Conservation (phyloP, 2,888 invertebrate species). For the Autographa gamma region DNA sequence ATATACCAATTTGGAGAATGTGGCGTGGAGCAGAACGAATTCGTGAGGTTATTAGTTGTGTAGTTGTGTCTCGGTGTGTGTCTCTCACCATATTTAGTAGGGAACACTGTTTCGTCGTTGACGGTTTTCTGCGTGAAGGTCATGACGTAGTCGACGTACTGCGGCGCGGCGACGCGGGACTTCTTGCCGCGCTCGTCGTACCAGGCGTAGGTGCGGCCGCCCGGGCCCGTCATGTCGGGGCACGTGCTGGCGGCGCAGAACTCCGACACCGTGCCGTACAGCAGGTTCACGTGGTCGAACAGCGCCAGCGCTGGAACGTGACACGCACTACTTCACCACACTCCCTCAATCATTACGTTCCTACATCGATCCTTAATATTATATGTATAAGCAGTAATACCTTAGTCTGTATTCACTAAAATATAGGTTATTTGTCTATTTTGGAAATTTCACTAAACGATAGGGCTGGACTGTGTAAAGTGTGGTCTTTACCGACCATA, state of each 20-base stretch:
- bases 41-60: too few species aligned
- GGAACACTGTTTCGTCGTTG: slow-evolving; percentile 98
- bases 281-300: slow-evolving; percentile 99
- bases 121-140: slow-evolving; percentile 99
- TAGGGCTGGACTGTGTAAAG: too few species aligned
- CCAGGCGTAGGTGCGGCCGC: slow-evolving; percentile 99
- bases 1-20: too few species aligned
- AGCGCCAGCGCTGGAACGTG: slow-evolving; percentile 95
- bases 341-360: background rate
- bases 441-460: too few species aligned
- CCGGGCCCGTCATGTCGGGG: slow-evolving; percentile 99
- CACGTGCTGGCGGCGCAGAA: slow-evolving; percentile 99
- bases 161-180: slow-evolving; percentile 98
- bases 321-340: background rate
- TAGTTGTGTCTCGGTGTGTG: background rate
- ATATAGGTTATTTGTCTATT: too few species aligned
- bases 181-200: slow-evolving; percentile 99
- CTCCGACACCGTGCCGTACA: slow-evolving; percentile 99
- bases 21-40: too few species aligned
- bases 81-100: slow-evolving; percentile 98
- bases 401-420: too few species aligned
- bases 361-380: background rate
- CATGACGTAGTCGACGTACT: slow-evolving; percentile 99
- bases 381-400: too few species aligned
- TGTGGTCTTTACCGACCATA: too few species aligned